phyloP scores from a whole-genome alignment of 2,113 vertebrate species.

The Leucopternis melanops region DNA sequence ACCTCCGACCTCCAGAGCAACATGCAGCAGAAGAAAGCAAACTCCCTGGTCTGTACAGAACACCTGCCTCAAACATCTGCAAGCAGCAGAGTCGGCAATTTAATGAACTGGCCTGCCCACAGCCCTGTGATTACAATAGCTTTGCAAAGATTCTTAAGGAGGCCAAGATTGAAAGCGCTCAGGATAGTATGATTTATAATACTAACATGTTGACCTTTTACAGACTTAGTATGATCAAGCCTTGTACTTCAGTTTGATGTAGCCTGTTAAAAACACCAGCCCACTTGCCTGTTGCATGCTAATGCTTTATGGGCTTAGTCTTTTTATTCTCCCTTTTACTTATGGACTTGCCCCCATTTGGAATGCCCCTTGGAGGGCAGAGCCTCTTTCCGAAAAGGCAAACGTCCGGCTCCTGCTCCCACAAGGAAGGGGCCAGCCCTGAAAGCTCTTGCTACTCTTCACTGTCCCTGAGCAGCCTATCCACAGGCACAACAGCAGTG shows the following conservation, averaged over 20 bases:
- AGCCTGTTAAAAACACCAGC: neutral
- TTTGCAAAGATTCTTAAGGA: neutral
- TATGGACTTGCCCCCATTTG: neutral
- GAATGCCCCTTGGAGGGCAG: neutral
- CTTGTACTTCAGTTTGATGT: neutral
- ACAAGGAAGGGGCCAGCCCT: too few species aligned
- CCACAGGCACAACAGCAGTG: too few species aligned
- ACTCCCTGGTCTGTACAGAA: neutral
- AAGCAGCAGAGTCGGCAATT: neutral
- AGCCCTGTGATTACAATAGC: neutral
- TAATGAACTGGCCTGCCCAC: neutral
- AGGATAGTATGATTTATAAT: neutral
- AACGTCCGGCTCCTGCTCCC: too few species aligned
- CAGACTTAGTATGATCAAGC: neutral
- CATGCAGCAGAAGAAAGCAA: slow-evolving; percentile 17
- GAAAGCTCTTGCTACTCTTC: too few species aligned
- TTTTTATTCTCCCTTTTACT: neutral
- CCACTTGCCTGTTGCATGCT: neutral
- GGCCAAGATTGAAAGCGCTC: neutral
- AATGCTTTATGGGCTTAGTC: neutral
- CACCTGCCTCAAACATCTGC: slow-evolving; percentile 64
- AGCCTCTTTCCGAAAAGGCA: too few species aligned
- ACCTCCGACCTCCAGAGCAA: slow-evolving; percentile 38
- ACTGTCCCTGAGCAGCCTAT: too few species aligned
- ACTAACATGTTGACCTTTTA: neutral